phyloP scores from a whole-genome alignment of 2,888 invertebrate genomes.

The Patella caerulea region DNA sequence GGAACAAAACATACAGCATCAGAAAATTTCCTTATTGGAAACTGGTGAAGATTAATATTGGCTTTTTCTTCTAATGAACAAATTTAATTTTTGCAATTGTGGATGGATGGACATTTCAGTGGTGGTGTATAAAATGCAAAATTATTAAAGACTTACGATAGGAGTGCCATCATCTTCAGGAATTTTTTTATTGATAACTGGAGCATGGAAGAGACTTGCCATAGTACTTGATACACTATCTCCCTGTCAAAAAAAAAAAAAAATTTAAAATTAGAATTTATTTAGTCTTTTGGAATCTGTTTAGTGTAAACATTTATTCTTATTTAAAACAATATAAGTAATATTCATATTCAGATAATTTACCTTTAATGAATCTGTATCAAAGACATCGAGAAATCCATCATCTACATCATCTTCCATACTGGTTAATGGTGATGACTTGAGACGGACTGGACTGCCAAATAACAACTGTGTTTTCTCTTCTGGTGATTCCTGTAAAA shows the following conservation, averaged over 20 bases:
- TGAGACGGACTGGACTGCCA: slow-evolving; percentile 19
- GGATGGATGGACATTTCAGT: no score
- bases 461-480: background rate
- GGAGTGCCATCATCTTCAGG: slow-evolving; percentile 47
- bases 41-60: no score
- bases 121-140: no score
- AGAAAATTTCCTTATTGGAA: no score
- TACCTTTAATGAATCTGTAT: slow-evolving; percentile 44
- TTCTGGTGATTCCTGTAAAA: slow-evolving; percentile 1
- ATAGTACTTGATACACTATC: slow-evolving; percentile 42
- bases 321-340: background rate
- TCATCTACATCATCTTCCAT: slow-evolving; percentile 46
- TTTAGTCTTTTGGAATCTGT: background rate
- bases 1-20: no score
- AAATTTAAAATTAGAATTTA: slow-evolving; percentile 1
- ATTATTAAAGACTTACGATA: slow-evolving; percentile 34
- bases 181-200: slow-evolving; percentile 44
- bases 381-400: slow-evolving; percentile 62
- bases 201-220: slow-evolving; percentile 55
- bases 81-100: no score
- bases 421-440: slow-evolving; percentile 20
- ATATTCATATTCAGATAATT: background rate
- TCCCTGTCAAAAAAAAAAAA: slow-evolving; percentile 32
- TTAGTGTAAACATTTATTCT: background rate
- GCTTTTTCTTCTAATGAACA: no score